Base-by-base conservation (phyloP, 2,888 invertebrate genomes). In the Agrypnus murinus region DNA sequence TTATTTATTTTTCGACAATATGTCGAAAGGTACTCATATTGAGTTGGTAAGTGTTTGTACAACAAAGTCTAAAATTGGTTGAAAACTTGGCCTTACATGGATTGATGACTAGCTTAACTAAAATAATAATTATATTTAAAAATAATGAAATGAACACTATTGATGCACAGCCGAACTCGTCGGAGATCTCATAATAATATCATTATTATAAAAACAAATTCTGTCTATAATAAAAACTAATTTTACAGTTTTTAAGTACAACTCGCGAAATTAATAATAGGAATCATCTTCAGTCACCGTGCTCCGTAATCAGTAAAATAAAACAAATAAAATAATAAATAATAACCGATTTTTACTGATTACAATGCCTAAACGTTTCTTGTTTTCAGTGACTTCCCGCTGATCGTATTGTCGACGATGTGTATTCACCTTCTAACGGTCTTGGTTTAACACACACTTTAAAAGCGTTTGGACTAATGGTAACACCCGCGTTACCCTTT, bases 391-490 rank as follows among this genome's bases (percentile, higher is more conserved):
- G 87, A 74, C 88, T 85, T 68, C 88, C 89, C 19, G 87, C 84
- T 79, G 87, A 83, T 82, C 89, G 84, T 75, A 87, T 78, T 79
- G 86, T 78, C 69, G 83, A 81, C 14, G 78, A 77, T 17, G 78
- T 76, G 68, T 75, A 78, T 85, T 85, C 85, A 80, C 85, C 82
- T 38, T 83, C 83, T 80, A 89, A 82, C 1, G 87, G 87, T 43
- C 92, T 87, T 4, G 90, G 87, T 72, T 89, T 86, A 68, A 93
- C 87, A 79, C 89, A 89, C 12, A 96, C 93, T 82, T 91, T 90
- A 87, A 94, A 96, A 0, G 92, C 88, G 79, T 92, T 90, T 0
- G 96, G 96, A 14, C 93, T 92, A 58, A 95, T 92, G n/a, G 96
- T 96, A 59, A 94, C 91, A 4, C 95, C 95, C 25, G 92, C 92